Conservation (phyloP, 2,113 vertebrate species). For the Cynopterus brachyotis region DNA sequence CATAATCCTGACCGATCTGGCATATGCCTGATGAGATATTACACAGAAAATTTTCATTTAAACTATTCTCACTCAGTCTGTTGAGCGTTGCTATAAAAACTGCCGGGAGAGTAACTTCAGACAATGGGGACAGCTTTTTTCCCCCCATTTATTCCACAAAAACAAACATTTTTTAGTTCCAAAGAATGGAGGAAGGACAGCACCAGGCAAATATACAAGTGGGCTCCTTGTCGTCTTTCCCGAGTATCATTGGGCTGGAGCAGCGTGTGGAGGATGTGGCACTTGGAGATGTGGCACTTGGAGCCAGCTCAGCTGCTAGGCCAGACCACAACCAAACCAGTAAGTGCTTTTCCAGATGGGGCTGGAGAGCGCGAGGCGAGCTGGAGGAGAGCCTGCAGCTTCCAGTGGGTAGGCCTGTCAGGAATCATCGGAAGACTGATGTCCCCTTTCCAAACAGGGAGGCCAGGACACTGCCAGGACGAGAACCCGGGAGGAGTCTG, state of each 20-base stretch:
- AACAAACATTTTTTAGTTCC: not conserved
- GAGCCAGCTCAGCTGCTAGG: not conserved
- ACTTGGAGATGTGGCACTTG: slow-evolving; percentile 26
- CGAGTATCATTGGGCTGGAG: not conserved
- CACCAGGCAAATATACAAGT: not conserved
- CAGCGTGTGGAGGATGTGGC: not conserved
- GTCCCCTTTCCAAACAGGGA: slow-evolving; percentile 56
- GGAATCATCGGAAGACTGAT: slow-evolving; percentile 34
- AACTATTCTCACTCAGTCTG: not conserved
- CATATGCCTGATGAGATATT: not conserved
- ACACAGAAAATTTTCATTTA: not conserved
- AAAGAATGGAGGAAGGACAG: not conserved
- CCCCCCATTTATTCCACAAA: not conserved
- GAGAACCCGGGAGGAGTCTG: not conserved
- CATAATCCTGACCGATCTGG: not conserved
- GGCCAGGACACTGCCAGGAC: slow-evolving; percentile 29
- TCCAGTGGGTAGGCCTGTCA: not conserved
- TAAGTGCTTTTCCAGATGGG: slow-evolving; percentile 54
- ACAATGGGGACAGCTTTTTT: not conserved
- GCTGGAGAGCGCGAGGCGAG: not conserved
- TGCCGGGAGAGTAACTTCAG: not conserved
- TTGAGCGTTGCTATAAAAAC: not conserved
- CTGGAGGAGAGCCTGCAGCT: not conserved
- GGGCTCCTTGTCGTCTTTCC: not conserved
- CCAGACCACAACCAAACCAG: slow-evolving; percentile 31